Evolutionary conservation across 2,113 vertebrate species (phyloP), one percentile per base, ranked within the genome.

Genomic region (Cygnus atratus): DNA sequence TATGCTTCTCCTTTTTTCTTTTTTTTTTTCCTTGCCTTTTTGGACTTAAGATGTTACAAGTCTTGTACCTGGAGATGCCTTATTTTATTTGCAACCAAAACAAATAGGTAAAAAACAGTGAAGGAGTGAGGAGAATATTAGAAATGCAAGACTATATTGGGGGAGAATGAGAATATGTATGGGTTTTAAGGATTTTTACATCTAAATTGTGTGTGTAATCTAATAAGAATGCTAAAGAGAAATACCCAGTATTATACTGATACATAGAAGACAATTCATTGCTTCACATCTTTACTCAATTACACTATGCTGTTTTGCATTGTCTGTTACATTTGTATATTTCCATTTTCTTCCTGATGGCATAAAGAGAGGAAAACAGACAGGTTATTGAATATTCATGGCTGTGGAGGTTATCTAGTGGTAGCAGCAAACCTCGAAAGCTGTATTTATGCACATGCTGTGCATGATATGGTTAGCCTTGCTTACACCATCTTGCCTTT

Each of bases 191-290:
- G 62, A 87, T 77, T 94, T 95, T 95, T 94, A 92, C 65, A 73
- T 94, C 67, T 88, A 90, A 95, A 88, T 96, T 80, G 50, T 62
- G 25, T 37, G 41, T 86, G 50, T 87, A 67, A 76, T 66, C 37
- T 91, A 94, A 50, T 90, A 85, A 62, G 93, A 89, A 93, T 86
- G 50, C 82, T 95, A 46, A 91, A 89, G 89, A 89, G 66, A 95
- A 90, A 76, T 85, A 79, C 35, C 87, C 2, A 2, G 68, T 92
- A 22, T 86, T 90, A 50, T 46, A 52, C n/a, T 75, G 74, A 75
- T 65, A 2, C 43, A 37, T 58, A 84, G 83, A 87, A 81, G 58
- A 84, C 52, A 70, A 61, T 86, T 95, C 83, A 83, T 90, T 93
- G 84, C 92, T 93, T 68, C 28, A 37, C 39, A 50, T 78, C 72